A percentile compares a stretch with the other conserved stretches of the same genome.
Evolutionary conservation across 1,140 invertebrate genomes (phyloP).

Genomic region (Lasioglossum baleicum): DNA sequence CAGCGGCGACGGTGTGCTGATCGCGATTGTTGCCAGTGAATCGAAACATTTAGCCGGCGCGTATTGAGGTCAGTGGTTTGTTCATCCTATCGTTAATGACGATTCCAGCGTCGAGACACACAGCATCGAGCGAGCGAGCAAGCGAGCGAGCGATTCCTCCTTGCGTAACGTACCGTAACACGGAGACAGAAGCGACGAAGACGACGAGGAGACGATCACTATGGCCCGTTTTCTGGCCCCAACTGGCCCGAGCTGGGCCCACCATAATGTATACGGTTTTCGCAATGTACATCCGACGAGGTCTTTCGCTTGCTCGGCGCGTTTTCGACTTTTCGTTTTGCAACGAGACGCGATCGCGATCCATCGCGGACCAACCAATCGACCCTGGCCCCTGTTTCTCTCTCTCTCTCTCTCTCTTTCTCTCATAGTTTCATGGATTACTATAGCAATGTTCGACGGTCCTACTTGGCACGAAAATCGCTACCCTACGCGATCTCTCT

Average conservation of each 20-base stretch:
- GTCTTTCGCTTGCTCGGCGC: constrained; percentile 72
- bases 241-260: constrained; percentile 4
- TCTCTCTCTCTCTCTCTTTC: background rate
- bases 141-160: constrained; percentile 21
- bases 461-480: constrained; percentile 13
- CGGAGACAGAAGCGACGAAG: background rate
- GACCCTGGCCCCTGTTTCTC: background rate
- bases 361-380: constrained; percentile 12
- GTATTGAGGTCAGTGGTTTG: constrained; percentile 49
- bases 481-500: background rate
- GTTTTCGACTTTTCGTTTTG: constrained; percentile 70
- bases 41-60: constrained; percentile 35
- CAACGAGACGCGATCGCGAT: constrained; percentile 47
- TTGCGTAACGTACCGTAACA: constrained; percentile 48
- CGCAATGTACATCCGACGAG: constrained; percentile 62
- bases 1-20: background rate
- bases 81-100: constrained; percentile 49
- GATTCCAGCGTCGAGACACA: constrained; percentile 47
- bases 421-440: background rate
- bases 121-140: constrained; percentile 18
- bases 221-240: constrained; percentile 65
- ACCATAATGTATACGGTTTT: constrained; percentile 72
- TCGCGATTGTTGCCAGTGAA: constrained; percentile 33
- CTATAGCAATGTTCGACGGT: constrained; percentile 17
- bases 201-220: background rate